phyloP scores from a whole-genome alignment of 2,797 vertebrate genomes.

The Notamacropus eugenii region DNA sequence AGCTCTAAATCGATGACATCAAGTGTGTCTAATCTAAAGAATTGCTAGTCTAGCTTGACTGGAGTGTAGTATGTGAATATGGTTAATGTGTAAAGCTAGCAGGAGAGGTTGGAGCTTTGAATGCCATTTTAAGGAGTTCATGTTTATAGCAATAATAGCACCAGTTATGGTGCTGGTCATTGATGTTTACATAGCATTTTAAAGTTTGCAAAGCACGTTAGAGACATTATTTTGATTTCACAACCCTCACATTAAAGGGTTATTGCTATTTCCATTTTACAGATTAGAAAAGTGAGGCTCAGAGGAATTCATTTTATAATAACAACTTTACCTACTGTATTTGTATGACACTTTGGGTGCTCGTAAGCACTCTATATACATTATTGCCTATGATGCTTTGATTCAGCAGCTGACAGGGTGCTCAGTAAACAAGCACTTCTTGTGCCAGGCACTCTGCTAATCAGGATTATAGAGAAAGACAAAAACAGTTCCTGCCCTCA shows the following conservation, averaged over 20 bases:
- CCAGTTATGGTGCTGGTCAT: background rate
- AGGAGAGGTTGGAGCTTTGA: background rate
- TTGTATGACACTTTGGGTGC: background rate
- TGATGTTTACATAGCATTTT: background rate
- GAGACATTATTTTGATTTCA: background rate
- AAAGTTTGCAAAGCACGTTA: background rate
- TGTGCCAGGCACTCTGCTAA: background rate
- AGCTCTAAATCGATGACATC: background rate
- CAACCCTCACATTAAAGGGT: background rate
- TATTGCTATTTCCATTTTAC: background rate
- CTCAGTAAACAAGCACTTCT: background rate
- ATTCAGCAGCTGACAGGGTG: background rate
- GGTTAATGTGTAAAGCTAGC: background rate
- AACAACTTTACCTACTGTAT: background rate
- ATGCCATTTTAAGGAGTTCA: background rate
- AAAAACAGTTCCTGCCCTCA: background rate
- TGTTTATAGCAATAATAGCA: background rate
- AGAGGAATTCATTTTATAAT: background rate
- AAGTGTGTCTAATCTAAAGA: background rate
- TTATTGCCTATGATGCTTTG: background rate
- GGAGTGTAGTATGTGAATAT: background rate
- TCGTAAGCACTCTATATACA: background rate
- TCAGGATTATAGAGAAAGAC: background rate
- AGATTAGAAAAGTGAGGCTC: background rate
- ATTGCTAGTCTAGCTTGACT: background rate